Conservation (phyloP, 2,797 vertebrate species). For the Characodon lateralis region DNA sequence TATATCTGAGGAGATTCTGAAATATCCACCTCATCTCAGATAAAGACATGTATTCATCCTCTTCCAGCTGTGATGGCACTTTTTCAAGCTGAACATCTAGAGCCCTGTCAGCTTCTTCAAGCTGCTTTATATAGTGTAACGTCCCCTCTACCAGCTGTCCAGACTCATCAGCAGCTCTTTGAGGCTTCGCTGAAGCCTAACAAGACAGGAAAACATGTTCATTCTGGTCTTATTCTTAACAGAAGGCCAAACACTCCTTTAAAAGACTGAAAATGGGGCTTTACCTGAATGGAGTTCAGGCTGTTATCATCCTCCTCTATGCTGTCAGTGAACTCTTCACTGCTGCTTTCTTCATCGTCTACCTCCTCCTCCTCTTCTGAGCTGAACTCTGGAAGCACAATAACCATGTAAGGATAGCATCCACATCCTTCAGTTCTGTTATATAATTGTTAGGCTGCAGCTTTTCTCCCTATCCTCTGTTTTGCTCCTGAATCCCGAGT, state of each 20-base stretch:
- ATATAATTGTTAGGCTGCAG: neutral
- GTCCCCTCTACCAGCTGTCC: constrained; percentile 38
- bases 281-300: constrained; percentile 69
- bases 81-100: constrained; percentile 81
- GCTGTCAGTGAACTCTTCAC: constrained; percentile 85
- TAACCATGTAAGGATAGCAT: constrained; percentile 35
- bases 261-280: neutral
- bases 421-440: constrained; percentile 12
- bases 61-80: constrained; percentile 83
- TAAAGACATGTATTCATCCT: constrained; percentile 83
- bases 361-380: constrained; percentile 77
- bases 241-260: neutral
- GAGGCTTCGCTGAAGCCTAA: constrained; percentile 48
- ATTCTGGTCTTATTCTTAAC: neutral
- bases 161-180: constrained; percentile 28
- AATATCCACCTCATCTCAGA: constrained; percentile 86
- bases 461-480: constrained; percentile 9
- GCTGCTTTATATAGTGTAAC: constrained; percentile 64
- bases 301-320: constrained; percentile 83
- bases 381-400: constrained; percentile 78
- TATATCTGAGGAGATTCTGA: neutral
- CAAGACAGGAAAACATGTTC: neutral
- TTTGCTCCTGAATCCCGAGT: neutral
- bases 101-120: constrained; percentile 73
- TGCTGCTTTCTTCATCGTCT: constrained; percentile 72